Evolutionary conservation across 2,113 vertebrate species (phyloP).

Genomic region (Pituophis catenifer): DNA sequence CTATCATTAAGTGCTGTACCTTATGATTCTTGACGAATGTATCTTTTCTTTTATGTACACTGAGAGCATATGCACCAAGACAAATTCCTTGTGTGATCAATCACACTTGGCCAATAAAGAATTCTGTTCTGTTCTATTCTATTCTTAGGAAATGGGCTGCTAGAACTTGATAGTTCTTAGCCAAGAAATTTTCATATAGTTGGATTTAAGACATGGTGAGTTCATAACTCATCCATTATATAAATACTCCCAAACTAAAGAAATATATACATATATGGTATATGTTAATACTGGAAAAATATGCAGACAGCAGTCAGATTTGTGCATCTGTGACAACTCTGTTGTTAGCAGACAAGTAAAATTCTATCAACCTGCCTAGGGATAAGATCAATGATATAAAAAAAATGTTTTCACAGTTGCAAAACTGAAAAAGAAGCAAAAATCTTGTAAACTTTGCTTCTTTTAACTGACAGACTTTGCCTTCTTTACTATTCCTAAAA

Average conservation of each 20-base stretch:
- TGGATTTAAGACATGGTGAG: slow-evolving; percentile 15
- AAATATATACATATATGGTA: slow-evolving; percentile 28
- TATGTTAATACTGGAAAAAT: slow-evolving; percentile 38
- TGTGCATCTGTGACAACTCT: slow-evolving; percentile 28
- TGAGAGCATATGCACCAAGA: no score
- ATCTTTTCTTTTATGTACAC: no score
- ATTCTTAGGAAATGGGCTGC: not conserved
- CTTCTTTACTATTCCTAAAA: not conserved
- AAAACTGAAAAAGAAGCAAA: slow-evolving; percentile 40
- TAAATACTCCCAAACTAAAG: slow-evolving; percentile 25
- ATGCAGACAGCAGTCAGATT: slow-evolving; percentile 34
- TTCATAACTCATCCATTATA: slow-evolving; percentile 30
- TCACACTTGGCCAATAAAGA: no score
- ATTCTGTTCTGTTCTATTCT: no score
- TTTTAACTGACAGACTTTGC: slow-evolving; percentile 27
- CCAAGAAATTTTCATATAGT: slow-evolving; percentile 5
- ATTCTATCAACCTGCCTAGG: slow-evolving; percentile 30
- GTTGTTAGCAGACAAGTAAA: slow-evolving; percentile 31
- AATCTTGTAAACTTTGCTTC: slow-evolving; percentile 30
- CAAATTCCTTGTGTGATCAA: no score
- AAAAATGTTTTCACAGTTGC: slow-evolving; percentile 67
- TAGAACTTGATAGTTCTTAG: not conserved
- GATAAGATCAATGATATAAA: slow-evolving; percentile 58
- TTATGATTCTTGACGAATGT: no score
- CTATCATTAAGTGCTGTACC: no score